Evolutionary conservation across 2,113 vertebrate genomes (phyloP), one percentile per base, ranked within the genome.

Genomic region (Conger conger): DNA sequence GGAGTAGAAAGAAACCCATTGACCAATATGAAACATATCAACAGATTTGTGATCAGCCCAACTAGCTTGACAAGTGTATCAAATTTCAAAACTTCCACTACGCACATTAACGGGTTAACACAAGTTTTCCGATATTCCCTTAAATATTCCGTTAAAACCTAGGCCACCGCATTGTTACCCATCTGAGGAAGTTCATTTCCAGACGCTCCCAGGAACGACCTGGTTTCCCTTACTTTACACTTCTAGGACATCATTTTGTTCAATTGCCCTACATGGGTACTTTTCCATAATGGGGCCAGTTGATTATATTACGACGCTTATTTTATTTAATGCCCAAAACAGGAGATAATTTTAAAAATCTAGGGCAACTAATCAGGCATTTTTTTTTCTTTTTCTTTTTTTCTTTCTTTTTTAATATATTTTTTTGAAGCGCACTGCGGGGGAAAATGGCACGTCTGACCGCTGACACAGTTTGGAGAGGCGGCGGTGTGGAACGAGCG

Each of bases 291-390:
- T 88, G 89, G 90, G 90, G 91, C 86, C 91, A 92, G 87, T 87
- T 88, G 87, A 90, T 88, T 88, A 89, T 90, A 90, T 89, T 89
- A 92, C 89, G 89, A 87, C 87, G 84, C 87, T 90, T 89, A 88
- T 90, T 88, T 91, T 91, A 92, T 88, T 92, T 91, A 90, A 92
- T 91, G 86, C 88, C 90, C 88, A 91, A 90, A 91, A 89, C 90
- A 91, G 90, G 73, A 91, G 88, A 90, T 92, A 90, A 92, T 91
- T 91, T 91, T 83, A 91, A 90, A 90, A 90, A 92, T 89, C 89
- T 91, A 89, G 90, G 89, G 80, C 90, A 91, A 90, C 87, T 88
- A 90, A 90, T 92, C 90, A 90, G 86, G 85, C 82, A 77, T 88
- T 87, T 87, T 89, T 87, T 86, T 86, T 79, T 80, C 45, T 73